These are phyloP conservation scores for Drosophila tani DNA, from an alignment of 1,140 invertebrate species.

Conservation along the genomic window DNA sequence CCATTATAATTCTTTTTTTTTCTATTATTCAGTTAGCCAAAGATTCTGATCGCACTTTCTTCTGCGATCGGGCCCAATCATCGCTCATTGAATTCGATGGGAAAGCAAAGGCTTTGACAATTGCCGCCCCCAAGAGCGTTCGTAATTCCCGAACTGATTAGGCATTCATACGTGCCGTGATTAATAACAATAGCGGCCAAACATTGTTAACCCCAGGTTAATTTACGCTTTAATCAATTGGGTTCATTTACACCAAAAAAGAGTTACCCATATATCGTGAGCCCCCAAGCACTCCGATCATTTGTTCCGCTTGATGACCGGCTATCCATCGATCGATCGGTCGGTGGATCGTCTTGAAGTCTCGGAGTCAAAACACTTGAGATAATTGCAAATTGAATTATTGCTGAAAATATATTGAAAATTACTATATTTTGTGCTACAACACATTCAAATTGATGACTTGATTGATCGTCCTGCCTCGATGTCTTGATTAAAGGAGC, in stretches of 20 bases:
- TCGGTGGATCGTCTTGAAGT: conserved; percentile 44
- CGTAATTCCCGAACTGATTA: conserved; percentile 79
- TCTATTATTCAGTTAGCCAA: conserved; percentile 22
- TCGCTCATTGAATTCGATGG: conserved; percentile 80
- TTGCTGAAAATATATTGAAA: conserved; percentile 83
- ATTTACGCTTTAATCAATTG: conserved; percentile 84
- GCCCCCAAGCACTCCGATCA: conserved; percentile 58
- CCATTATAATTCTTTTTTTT: conserved; percentile 13
- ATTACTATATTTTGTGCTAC: conserved; percentile 82
- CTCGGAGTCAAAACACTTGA: conserved; percentile 76
- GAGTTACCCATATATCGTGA: conserved; percentile 32
- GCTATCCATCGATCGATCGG: conserved; percentile 36
- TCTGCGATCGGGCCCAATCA: conserved; percentile 68
- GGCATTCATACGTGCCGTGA: conserved; percentile 79
- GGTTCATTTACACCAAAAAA: conserved; percentile 77
- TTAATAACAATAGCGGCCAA: conserved; percentile 79
- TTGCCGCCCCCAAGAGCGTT: conserved; percentile 61
- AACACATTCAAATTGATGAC: conserved; percentile 83
- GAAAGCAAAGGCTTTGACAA: conserved; percentile 72
- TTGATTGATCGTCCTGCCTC: conserved; percentile 75
- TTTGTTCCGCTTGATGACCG: conserved; percentile 69
- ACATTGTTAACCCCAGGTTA: conserved; percentile 82
- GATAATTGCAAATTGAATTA: conserved; percentile 84
- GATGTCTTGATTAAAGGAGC: conserved; percentile 76
- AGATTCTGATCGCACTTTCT: conserved; percentile 64